Base-by-base conservation (phyloP, 53 echinoderm and acorn worm species). In the Temnopleurus reevesii region DNA sequence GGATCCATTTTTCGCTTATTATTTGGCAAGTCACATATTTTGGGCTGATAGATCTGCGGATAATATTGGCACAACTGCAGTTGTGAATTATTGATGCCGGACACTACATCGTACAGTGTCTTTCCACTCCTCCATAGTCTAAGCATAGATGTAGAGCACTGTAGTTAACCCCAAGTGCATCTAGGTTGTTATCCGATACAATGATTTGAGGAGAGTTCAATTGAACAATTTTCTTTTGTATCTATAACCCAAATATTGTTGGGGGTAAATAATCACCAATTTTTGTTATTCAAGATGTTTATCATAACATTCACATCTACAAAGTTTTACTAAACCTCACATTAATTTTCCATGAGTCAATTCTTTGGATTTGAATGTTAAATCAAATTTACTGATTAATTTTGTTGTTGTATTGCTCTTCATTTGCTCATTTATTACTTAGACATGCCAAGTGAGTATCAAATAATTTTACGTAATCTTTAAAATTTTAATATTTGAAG, bases 1-100 rank as follows among this genome's bases (percentile, higher is more conserved):
- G 66, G 66, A 66, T 66, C 66, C 66, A 66, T 66, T 66, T 66
- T 66, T 38, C 66, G n/a, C 66, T 38, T 38, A 66, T 66, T 66
- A 66, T 66, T 66, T 66, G n/a, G 36, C 36, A 66, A 66, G 66
- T 66, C 66, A 38, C 66, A 66, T 66, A 66, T 66, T 36, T 66
- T 12, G n/a, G 36, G 38, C 79, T 47, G 79, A 77, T 77, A 47
- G 79, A 77, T 46, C 79, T 13, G 79, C 1, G 24, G 79, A 49
- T 77, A 26, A 77, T 77, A 77, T 77, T 45, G 49, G 46, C 79
- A 46, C 79, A 77, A 77, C 46, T 49, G 79, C 49, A 38, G 8
- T 46, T 45, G 46, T 77, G 79, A 77, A 77, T 77, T 77, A 77
- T 77, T 46, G 79, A 77, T 77, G 79, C 29, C 25, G 28, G 35